Evolutionary conservation across 2,797 vertebrate species (phyloP).

Genomic region (Coluber constrictor): DNA sequence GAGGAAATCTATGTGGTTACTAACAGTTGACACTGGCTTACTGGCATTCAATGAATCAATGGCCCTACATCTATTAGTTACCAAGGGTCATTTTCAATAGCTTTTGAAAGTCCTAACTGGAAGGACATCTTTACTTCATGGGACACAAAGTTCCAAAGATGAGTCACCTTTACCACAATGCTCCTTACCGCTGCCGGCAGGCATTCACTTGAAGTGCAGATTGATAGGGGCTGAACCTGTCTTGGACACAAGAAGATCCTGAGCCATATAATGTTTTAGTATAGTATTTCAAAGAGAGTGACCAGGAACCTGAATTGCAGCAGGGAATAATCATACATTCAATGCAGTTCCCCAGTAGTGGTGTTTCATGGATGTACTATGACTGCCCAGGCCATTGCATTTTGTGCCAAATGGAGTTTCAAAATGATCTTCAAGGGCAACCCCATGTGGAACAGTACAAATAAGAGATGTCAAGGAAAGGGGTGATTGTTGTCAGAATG

Average conservation of each 20-base stretch:
- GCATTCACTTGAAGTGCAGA: not conserved
- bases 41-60: not conserved
- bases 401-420: not conserved
- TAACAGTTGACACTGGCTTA: not conserved
- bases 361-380: not conserved
- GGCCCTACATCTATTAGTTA: not conserved
- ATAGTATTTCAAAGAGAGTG: not conserved
- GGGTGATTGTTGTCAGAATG: not conserved
- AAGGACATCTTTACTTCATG: no score
- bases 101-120: not conserved
- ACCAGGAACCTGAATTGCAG: not conserved
- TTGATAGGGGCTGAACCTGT: not conserved
- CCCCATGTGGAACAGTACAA: not conserved
- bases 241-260: not conserved
- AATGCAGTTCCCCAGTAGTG: not conserved
- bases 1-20: not conserved
- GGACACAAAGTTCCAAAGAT: not conserved
- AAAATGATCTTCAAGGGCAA: not conserved
- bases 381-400: not conserved
- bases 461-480: not conserved
- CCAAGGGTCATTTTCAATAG: not conserved
- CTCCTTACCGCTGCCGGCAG: not conserved
- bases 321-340: not conserved
- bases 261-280: no score
- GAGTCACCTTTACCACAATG: not conserved